A percentile compares a stretch with the other conserved stretches of the same genome.
phyloP scores from a whole-genome alignment of 2,888 invertebrate genomes.

The Nephrotoma flavescens region DNA sequence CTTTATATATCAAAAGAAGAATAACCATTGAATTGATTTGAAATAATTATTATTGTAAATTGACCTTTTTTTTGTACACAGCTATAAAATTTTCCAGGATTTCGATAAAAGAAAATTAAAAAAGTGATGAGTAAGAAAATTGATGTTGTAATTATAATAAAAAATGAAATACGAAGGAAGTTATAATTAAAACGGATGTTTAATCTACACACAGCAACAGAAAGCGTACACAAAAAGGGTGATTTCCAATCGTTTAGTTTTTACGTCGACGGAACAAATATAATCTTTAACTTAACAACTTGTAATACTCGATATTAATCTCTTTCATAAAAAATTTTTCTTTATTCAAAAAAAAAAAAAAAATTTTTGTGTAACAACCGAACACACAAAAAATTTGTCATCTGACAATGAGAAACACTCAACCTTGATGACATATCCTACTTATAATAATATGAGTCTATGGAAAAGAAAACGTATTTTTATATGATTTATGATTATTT shows the following conservation, averaged over 20 bases:
- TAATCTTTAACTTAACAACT: neutral
- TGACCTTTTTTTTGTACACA: neutral
- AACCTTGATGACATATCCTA: neutral
- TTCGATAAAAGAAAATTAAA: neutral
- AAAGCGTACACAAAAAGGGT: neutral
- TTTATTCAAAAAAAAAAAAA: neutral
- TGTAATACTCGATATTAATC: neutral
- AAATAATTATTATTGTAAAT: neutral
- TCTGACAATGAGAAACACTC: neutral
- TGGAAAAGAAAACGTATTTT: neutral
- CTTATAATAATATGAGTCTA: neutral
- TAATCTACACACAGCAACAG: neutral
- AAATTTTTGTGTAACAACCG: neutral
- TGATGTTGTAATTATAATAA: neutral
- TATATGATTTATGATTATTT: neutral
- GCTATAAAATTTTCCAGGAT: neutral
- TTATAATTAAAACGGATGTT: neutral
- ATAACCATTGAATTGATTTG: neutral
- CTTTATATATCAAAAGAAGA: neutral
- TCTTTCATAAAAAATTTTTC: neutral
- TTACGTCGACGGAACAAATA: neutral
- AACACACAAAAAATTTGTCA: neutral
- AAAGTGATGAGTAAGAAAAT: neutral
- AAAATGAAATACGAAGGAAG: neutral
- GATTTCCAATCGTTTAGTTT: neutral